These are phyloP conservation scores for Drosophila birchii DNA, from an alignment of 2,888 invertebrate species.

Conservation along the genomic window DNA sequence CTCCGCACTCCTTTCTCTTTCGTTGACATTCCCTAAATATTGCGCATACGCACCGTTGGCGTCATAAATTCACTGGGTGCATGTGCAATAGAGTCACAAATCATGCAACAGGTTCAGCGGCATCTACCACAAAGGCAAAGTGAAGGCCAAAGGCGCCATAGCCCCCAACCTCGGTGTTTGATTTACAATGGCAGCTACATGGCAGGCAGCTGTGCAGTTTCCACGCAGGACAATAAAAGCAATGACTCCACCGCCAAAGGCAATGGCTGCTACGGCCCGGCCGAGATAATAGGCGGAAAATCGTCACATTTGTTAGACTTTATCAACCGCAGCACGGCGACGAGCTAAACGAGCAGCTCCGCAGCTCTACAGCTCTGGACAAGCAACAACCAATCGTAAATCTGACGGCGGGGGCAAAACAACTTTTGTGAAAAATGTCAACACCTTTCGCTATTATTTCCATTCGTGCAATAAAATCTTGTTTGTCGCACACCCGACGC, in stretches of 20 bases:
- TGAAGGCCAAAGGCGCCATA: conserved; percentile 38
- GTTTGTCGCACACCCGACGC: conserved; percentile 39
- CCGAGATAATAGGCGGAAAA: conserved; percentile 76
- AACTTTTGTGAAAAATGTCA: conserved; percentile 50
- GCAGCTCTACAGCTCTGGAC: conserved; percentile 12
- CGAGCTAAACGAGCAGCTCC: conserved; percentile 23
- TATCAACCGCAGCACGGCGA: conserved; percentile 56
- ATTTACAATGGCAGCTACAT: conserved; percentile 62
- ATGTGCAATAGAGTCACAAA: conserved; percentile 60
- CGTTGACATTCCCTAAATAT: conserved; percentile 17
- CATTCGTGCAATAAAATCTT: conserved; percentile 53
- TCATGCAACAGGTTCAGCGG: conserved; percentile 73
- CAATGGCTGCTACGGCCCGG: conserved; percentile 33
- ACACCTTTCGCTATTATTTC: conserved; percentile 45
- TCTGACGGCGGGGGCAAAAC: conserved; percentile 48
- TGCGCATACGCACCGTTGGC: conserved; percentile 47
- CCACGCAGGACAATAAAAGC: conserved; percentile 68
- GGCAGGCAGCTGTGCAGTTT: conserved; percentile 68
- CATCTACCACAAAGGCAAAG: conserved; percentile 24
- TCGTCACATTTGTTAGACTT: conserved; percentile 69
- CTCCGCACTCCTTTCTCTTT: not conserved
- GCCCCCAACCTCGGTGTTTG: conserved; percentile 36
- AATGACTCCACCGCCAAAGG: conserved; percentile 27
- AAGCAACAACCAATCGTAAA: conserved; percentile 62
- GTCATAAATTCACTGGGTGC: conserved; percentile 55